These are phyloP conservation scores for Pygoscelis antarcticus DNA, from an alignment of 2,113 vertebrate species.

Conservation along the genomic window DNA sequence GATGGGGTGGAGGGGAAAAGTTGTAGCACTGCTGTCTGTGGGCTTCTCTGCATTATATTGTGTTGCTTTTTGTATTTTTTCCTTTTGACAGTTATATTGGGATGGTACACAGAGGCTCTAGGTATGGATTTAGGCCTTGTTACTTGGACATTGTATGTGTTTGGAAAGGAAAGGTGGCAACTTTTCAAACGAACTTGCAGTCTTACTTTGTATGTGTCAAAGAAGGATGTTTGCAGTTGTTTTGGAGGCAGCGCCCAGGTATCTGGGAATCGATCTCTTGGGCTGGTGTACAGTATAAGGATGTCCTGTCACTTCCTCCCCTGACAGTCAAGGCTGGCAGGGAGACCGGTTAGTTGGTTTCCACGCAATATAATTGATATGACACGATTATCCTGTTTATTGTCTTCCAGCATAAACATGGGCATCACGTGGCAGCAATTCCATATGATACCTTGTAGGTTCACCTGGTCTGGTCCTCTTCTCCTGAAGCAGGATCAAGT, in stretches of 20 bases:
- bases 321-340: neutral
- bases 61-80: neutral
- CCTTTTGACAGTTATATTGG: neutral
- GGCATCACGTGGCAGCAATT: neutral
- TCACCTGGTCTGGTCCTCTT: neutral
- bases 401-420: neutral
- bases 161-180: neutral
- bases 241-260: neutral
- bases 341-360: neutral
- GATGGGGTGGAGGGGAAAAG: neutral
- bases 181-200: neutral
- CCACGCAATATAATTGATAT: neutral
- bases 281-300: neutral
- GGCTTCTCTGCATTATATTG: neutral
- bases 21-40: neutral
- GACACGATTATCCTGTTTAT: slow-evolving; percentile 9
- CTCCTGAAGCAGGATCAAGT: neutral
- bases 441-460: neutral
- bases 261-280: neutral
- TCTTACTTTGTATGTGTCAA: neutral
- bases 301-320: neutral
- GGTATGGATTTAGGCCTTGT: neutral
- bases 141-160: neutral
- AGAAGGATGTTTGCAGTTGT: neutral
- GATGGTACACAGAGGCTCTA: neutral